Conservation (phyloP, 2,888 invertebrate species). For the Clivina fossor region DNA sequence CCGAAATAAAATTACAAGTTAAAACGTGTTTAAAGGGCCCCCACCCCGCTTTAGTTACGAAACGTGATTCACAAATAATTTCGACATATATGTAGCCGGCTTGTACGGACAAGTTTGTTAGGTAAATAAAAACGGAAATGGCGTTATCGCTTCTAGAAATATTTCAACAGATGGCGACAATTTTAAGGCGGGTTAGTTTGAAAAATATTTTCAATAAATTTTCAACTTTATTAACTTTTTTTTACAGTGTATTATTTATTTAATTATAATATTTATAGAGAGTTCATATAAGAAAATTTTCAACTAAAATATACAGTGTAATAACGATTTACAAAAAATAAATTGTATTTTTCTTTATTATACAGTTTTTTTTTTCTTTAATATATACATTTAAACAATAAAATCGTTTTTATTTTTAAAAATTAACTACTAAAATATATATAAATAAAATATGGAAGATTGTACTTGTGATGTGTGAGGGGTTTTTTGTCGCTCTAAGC, state of each 20-base stretch:
- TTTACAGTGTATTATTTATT: constrained; percentile 29
- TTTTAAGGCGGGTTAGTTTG: not conserved
- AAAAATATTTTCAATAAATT: constrained; percentile 22
- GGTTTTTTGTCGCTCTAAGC: too few species aligned
- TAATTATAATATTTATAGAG: constrained; percentile 25
- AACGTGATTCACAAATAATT: constrained; percentile 17
- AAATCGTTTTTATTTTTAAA: constrained; percentile 28
- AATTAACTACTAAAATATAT: constrained; percentile 31
- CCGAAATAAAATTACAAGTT: constrained; percentile 14
- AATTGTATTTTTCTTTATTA: constrained; percentile 29
- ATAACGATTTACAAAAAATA: constrained; percentile 33
- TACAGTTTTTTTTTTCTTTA: constrained; percentile 27
- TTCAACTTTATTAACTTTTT: constrained; percentile 29
- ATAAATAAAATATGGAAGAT: constrained; percentile 32
- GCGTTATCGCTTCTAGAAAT: constrained; percentile 11
- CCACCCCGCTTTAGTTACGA: not conserved
- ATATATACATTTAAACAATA: constrained; percentile 30
- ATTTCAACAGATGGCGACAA: constrained; percentile 5
- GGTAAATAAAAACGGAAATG: constrained; percentile 19
- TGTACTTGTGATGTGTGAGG: constrained; percentile 32
- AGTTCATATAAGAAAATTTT: constrained; percentile 32
- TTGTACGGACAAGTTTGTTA: constrained; percentile 26
- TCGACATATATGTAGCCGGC: constrained; percentile 26
- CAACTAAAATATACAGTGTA: constrained; percentile 33
- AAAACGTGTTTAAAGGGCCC: constrained; percentile 17